Conservation (phyloP, 2,888 invertebrate species). For the Chymomyza procnemis region DNA sequence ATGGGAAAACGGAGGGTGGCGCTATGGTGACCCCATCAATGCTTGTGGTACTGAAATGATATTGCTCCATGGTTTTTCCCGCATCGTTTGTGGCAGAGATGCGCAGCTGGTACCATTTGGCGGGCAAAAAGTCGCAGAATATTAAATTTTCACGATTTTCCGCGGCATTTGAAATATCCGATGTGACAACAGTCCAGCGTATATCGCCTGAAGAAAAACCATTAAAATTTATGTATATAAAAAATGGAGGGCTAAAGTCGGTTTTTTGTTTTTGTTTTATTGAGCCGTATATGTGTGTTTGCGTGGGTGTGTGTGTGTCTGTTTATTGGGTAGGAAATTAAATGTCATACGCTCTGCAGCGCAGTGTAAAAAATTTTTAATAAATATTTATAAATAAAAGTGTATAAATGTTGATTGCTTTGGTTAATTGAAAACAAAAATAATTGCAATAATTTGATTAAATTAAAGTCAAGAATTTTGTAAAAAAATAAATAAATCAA, state of each 20-base stretch:
- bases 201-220: slow-evolving; percentile 69
- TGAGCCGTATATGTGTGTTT: not conserved
- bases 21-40: slow-evolving; percentile 79
- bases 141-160: slow-evolving; percentile 78
- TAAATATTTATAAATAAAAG: slow-evolving; percentile 54
- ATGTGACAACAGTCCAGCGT: slow-evolving; percentile 79
- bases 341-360: slow-evolving; percentile 44
- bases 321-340: slow-evolving; percentile 39
- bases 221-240: not conserved
- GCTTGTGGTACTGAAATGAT: slow-evolving; percentile 81
- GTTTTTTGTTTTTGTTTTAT: not conserved
- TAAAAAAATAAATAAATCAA: slow-evolving; percentile 1
- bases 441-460: slow-evolving; percentile 56
- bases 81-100: slow-evolving; percentile 83
- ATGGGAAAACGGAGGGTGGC: slow-evolving; percentile 75
- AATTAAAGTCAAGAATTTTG: slow-evolving; percentile 16
- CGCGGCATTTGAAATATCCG: slow-evolving; percentile 78
- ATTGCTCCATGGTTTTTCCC: slow-evolving; percentile 82
- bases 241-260: not conserved
- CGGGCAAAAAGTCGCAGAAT: slow-evolving; percentile 81
- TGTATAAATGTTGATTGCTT: slow-evolving; percentile 36
- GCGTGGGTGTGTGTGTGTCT: not conserved
- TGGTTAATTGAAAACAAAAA: slow-evolving; percentile 60
- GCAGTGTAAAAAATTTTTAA: slow-evolving; percentile 18
- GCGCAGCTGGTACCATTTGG: slow-evolving; percentile 82